Evolutionary conservation across 1,140 invertebrate species (phyloP), one percentile per base, ranked within the genome.

Genomic region (Dufourea novaeangliae): DNA sequence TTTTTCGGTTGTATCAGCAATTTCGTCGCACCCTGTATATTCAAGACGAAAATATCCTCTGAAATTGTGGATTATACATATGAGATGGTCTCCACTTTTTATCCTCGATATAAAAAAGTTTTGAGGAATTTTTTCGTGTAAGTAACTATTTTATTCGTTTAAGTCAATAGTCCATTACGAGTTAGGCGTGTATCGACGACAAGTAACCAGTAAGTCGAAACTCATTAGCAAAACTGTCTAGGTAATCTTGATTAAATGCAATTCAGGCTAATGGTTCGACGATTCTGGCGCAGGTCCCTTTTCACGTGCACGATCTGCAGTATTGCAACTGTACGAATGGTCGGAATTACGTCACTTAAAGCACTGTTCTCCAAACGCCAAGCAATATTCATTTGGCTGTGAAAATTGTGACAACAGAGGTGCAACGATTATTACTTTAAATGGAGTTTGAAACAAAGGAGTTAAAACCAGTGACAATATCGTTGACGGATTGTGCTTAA

Each of bases 241-340:
- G 66, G 74, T 74, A 32, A 56, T 66, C 44, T 25, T 46, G 56
- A 37, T 34, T 34, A 64, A 75, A 68, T n/a, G 56, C 27, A 79
- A 75, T 79, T 79, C 67, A 52, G 54, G 34, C 63, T 79, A 79
- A 79, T 79, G 44, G 63, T 34, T 52, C 54, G 62, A 61, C 71
- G 29, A 68, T 74, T 79, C 67, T 54, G 41, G 25, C 37, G 32
- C 14, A n/a, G 32, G 39, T 54, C 25, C 17, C 56, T 79, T 50
- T 52, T 20, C 41, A 46, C 25, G 29, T 29, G 10, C 6, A 25
- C 64, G 20, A 44, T 37, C 22, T 22, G 32, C 14, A 39, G 20
- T 39, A 57, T 32, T 4, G 27, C 54, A 10, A 61, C 41, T 64
- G 46, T 52, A n/a, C 59, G 52, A 39, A 37, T 20, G 32, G 52